A percentile compares a stretch with the other conserved stretches of the same genome.
Evolutionary conservation across 2,888 invertebrate genomes (phyloP).

Genomic region (Drosophila conformis): DNA sequence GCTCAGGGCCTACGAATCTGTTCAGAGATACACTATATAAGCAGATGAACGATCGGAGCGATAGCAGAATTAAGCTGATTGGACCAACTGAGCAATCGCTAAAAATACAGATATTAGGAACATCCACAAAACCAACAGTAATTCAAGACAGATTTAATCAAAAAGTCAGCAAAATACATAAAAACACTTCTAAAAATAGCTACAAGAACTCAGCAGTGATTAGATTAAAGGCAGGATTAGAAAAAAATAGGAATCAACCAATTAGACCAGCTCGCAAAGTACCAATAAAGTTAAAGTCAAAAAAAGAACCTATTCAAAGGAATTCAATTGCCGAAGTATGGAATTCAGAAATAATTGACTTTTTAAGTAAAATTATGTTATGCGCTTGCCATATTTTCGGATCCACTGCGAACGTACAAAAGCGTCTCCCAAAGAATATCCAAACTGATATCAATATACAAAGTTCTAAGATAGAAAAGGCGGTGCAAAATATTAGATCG

Average conservation of each 20-base stretch:
- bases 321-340: background rate
- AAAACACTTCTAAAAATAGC: background rate
- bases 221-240: background rate
- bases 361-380: background rate
- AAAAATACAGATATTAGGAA: background rate
- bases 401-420: background rate
- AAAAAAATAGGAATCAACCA: background rate
- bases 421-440: background rate
- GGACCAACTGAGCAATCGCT: background rate
- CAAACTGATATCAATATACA: background rate
- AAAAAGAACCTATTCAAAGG: background rate
- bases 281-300: background rate
- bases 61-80: background rate
- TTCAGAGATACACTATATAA: background rate
- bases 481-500: slow-evolving; percentile 10
- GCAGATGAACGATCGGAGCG: background rate
- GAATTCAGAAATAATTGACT: background rate
- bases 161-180: background rate
- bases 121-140: background rate
- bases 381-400: background rate
- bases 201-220: background rate
- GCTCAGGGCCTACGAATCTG: background rate
- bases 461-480: background rate
- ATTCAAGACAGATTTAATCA: background rate
- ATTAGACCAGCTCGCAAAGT: background rate